Conservation (phyloP, 2,888 invertebrate genomes). For the Caenorhabditis sp. region DNA sequence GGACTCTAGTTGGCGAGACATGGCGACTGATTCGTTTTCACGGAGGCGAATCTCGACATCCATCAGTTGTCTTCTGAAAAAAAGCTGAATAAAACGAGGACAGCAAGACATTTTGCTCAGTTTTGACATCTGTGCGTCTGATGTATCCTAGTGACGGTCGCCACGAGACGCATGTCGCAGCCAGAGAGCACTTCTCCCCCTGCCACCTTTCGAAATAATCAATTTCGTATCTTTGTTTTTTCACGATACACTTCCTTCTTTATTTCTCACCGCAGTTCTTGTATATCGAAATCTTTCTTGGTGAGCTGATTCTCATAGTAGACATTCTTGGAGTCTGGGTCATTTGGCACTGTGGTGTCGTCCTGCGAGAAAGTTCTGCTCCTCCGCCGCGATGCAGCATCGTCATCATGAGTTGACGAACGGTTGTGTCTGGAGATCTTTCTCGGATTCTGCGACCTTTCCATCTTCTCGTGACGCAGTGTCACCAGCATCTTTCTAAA, state of each 20-base stretch:
- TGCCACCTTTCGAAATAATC: too few relatives aligned
- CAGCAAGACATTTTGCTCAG: not conserved
- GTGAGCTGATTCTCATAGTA: slow-evolving; percentile 65
- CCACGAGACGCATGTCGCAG: too few relatives aligned
- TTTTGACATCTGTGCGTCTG: not conserved
- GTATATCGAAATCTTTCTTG: slow-evolving; percentile 64
- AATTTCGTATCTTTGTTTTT: too few relatives aligned
- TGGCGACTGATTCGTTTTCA: slow-evolving; percentile 57
- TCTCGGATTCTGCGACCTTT: slow-evolving; percentile 32
- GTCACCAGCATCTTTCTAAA: slow-evolving; percentile 61
- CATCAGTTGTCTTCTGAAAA: slow-evolving; percentile 62
- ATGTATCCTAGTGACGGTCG: not conserved
- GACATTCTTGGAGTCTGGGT: slow-evolving; percentile 63
- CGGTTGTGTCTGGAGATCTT: slow-evolving; percentile 58
- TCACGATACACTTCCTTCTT: too few relatives aligned
- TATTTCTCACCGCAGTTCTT: slow-evolving; percentile 50
- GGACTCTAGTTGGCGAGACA: slow-evolving; percentile 61
- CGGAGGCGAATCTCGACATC: slow-evolving; percentile 62
- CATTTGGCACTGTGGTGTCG: slow-evolving; percentile 59
- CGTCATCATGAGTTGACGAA: slow-evolving; percentile 55
- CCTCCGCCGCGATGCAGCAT: slow-evolving; percentile 26
- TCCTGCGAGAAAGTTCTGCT: slow-evolving; percentile 63
- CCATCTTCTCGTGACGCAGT: slow-evolving; percentile 60
- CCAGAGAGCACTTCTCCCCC: too few relatives aligned
- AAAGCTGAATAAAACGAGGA: not conserved